phyloP scores from a whole-genome alignment of 1,140 invertebrate genomes.

The Trichonephila inaurata region DNA sequence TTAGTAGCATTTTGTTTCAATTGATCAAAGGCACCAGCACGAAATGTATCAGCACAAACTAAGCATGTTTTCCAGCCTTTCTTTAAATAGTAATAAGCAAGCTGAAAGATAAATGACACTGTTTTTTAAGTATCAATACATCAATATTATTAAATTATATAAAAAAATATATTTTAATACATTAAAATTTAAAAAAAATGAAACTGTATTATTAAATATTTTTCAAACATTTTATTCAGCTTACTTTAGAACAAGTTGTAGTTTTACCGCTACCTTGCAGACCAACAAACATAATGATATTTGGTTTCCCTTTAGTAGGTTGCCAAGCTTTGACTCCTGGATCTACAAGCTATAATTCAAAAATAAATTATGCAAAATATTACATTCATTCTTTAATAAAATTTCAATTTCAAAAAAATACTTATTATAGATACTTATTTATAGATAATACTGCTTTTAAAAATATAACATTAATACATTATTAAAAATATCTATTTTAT shows the following conservation, averaged over 20 bases:
- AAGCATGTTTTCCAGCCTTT: conserved; percentile 99
- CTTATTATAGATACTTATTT: no score
- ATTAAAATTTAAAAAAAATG: no score
- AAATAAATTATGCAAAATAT: no score
- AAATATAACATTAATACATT: no score
- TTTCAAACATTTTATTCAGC: background rate
- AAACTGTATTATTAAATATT: no score
- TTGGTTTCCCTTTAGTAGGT: conserved; percentile 96
- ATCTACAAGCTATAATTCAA: conserved; percentile 90
- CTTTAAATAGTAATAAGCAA: conserved; percentile 97
- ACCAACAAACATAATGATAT: conserved; percentile 99
- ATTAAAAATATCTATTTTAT: no score
- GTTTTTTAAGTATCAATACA: no score
- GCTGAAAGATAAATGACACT: conserved; percentile 80
- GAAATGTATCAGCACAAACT: conserved; percentile 99
- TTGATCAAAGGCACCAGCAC: conserved; percentile 99
- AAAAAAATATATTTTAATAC: background rate
- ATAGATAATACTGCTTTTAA: no score
- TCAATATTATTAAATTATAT: background rate
- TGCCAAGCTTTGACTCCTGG: conserved; percentile 98
- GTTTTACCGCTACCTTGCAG: conserved; percentile 99
- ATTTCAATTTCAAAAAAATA: no score
- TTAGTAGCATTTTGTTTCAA: conserved; percentile 99
- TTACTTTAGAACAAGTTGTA: conserved; percentile 97
- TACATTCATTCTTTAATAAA: no score